Percentiles rank a stretch among this genome's conserved stretches.
Conservation (phyloP, 1,140 invertebrate species). For the Drosophila ercepeae region DNA sequence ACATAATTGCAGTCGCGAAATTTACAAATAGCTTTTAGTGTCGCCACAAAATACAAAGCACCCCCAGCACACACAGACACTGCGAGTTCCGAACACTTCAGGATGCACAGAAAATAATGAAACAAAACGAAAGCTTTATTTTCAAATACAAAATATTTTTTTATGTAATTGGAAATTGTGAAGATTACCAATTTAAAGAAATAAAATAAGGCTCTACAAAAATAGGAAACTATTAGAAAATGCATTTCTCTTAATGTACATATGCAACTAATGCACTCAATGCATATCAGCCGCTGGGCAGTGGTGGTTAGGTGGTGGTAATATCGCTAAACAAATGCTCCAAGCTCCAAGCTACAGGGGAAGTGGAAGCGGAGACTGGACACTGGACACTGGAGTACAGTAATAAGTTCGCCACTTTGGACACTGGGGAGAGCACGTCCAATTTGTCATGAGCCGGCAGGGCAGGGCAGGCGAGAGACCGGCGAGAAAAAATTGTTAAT, state of each 20-base stretch:
- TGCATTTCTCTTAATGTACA: conserved; percentile 17
- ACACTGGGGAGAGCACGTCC: conserved; percentile 65
- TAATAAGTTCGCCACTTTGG: conserved; percentile 68
- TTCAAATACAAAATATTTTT: background rate
- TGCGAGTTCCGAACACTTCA: conserved; percentile 1
- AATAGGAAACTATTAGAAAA: too few species aligned
- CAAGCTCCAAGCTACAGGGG: conserved; percentile 16
- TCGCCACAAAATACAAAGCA: conserved; percentile 70
- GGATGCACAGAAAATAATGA: conserved; percentile 4
- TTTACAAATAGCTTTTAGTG: conserved; percentile 81
- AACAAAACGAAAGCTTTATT: background rate
- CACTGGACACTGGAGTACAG: conserved; percentile 25
- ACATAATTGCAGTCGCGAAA: conserved; percentile 81
- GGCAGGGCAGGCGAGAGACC: conserved; percentile 24
- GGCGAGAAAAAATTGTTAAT: conserved; percentile 39
- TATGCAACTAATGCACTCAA: conserved; percentile 70
- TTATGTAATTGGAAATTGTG: too few species aligned
- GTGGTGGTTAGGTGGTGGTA: conserved; percentile 23
- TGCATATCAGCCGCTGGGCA: conserved; percentile 63
- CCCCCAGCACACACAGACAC: conserved; percentile 3
- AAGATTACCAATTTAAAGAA: too few species aligned
- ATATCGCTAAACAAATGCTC: conserved; percentile 70
- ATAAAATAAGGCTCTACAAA: too few species aligned
- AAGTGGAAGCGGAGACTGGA: background rate
- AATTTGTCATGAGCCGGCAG: conserved; percentile 67